Conservation (phyloP, 2,113 vertebrate species). For the Leucosticte australis region DNA sequence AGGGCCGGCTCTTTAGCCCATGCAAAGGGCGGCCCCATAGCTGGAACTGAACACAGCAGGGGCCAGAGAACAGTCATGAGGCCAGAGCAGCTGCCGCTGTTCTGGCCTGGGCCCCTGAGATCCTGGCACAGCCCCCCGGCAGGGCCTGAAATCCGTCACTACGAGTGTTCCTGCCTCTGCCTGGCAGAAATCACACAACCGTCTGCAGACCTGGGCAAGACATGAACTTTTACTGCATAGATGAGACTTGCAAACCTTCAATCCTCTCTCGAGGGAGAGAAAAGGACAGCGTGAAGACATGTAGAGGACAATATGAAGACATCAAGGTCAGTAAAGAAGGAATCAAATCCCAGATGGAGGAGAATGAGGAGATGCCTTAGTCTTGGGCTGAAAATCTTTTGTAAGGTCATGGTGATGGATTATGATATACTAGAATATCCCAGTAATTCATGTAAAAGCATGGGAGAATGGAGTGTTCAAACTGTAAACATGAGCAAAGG, state of each 20-base stretch:
- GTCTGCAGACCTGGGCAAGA: background rate
- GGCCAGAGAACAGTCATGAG: background rate
- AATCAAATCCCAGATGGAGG: background rate
- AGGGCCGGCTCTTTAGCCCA: background rate
- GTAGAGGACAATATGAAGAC: background rate
- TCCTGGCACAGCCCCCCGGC: background rate
- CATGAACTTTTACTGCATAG: background rate
- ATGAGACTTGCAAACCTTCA: background rate
- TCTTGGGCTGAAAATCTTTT: background rate
- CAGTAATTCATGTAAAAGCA: background rate
- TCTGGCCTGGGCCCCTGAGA: background rate
- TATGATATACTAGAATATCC: background rate
- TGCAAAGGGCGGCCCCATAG: background rate
- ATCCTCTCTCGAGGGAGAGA: background rate
- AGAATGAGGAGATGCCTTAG: background rate
- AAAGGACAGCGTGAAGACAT: background rate
- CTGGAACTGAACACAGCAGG: background rate
- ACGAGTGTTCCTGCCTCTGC: fast-evolving
- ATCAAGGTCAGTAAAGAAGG: background rate
- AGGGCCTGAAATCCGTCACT: background rate
- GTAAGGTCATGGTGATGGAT: background rate
- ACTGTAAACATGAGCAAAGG: background rate
- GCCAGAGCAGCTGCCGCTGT: background rate
- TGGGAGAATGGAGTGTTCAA: background rate
- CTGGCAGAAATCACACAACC: background rate